Conservation (phyloP, 2,113 vertebrate genomes). For the Ageneiosus marmoratus region DNA sequence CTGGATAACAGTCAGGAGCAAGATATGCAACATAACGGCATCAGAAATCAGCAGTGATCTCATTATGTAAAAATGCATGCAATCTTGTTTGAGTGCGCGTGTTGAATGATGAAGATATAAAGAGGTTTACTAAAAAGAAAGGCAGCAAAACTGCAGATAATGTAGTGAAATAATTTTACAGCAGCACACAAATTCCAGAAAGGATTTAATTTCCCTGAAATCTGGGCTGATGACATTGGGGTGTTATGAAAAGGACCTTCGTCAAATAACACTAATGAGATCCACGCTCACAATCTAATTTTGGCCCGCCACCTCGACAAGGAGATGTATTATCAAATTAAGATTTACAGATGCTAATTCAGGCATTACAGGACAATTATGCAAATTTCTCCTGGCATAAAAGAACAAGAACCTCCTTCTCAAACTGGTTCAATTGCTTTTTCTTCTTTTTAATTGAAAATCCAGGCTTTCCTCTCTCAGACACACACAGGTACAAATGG, state of each 20-base stretch:
- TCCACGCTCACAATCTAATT: slow-evolving; percentile 70
- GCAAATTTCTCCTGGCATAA: slow-evolving; percentile 63
- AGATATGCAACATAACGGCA: slow-evolving; percentile 13
- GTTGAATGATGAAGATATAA: not conserved
- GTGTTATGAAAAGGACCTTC: slow-evolving; percentile 71
- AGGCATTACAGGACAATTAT: slow-evolving; percentile 71
- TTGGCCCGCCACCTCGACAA: slow-evolving; percentile 61
- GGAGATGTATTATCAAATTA: slow-evolving; percentile 72
- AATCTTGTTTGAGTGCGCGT: not conserved
- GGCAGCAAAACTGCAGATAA: slow-evolving; percentile 57
- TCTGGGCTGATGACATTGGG: slow-evolving; percentile 67
- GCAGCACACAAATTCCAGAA: slow-evolving; percentile 61
- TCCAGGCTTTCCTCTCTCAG: slow-evolving; percentile 27
- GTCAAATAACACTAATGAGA: slow-evolving; percentile 72
- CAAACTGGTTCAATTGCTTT: slow-evolving; percentile 61
- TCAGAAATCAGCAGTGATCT: slow-evolving; percentile 8
- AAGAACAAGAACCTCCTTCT: slow-evolving; percentile 52
- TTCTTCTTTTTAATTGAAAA: slow-evolving; percentile 59
- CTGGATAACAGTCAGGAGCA: slow-evolving; percentile 28
- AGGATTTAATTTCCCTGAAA: slow-evolving; percentile 66
- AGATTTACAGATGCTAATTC: slow-evolving; percentile 76
- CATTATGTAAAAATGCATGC: not conserved
- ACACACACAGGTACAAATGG: not conserved
- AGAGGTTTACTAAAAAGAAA: slow-evolving; percentile 49
- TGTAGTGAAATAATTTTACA: slow-evolving; percentile 61